phyloP scores from a whole-genome alignment of 2,888 invertebrate genomes.

The Heliothis peltigera region DNA sequence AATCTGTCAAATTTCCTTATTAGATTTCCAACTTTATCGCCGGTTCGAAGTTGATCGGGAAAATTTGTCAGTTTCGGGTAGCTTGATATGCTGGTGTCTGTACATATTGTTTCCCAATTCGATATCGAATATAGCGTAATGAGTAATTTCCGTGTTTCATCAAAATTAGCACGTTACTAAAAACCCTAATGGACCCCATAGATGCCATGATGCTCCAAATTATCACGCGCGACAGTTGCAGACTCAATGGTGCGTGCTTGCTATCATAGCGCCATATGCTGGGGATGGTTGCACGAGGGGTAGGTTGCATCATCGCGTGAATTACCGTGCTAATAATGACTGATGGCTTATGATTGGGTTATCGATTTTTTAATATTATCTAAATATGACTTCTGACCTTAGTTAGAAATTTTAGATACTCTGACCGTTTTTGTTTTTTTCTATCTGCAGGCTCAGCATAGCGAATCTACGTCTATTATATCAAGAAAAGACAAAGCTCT shows the following conservation, averaged over 20 bases:
- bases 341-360: constrained; percentile 15
- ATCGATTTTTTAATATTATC: background rate
- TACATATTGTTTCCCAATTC: no score
- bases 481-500: no score
- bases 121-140: no score
- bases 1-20: no score
- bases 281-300: constrained; percentile 35
- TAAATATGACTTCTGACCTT: background rate
- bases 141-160: background rate
- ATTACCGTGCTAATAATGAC: constrained; percentile 16
- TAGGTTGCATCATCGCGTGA: constrained; percentile 14
- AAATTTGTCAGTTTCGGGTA: no score
- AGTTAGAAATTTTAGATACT: background rate
- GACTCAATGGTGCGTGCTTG: constrained; percentile 52
- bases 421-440: no score
- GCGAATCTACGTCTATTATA: no score
- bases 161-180: constrained; percentile 44
- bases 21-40: no score
- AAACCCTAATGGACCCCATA: constrained; percentile 13
- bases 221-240: constrained; percentile 54
- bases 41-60: no score
- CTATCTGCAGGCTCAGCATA: no score
- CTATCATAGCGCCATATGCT: constrained; percentile 55
- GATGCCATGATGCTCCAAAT: constrained; percentile 44
- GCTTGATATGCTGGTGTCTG: no score